phyloP scores from a whole-genome alignment of 1,140 invertebrate species.

The Anastrepha obliqua region DNA sequence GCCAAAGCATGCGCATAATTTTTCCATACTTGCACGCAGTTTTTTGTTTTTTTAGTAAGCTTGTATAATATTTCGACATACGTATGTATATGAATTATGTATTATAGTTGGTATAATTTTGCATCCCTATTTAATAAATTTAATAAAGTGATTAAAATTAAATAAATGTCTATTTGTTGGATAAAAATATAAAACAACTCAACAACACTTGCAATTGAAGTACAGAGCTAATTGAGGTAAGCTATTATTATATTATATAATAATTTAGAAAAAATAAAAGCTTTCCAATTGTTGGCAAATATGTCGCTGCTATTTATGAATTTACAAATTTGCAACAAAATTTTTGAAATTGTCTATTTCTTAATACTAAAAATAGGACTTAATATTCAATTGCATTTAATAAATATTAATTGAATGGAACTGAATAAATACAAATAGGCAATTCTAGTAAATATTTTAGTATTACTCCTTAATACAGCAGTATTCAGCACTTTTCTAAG shows the following conservation, averaged over 20 bases:
- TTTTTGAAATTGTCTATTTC: background rate
- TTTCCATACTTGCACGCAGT: too few species aligned
- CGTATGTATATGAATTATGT: constrained; percentile 5
- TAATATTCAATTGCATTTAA: background rate
- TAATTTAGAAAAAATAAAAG: background rate
- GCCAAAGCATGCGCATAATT: too few species aligned
- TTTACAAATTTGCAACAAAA: background rate
- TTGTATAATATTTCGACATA: too few species aligned
- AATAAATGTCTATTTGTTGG: background rate
- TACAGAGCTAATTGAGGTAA: background rate
- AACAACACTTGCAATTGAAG: background rate
- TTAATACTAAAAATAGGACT: background rate
- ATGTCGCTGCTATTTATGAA: background rate
- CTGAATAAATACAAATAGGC: background rate
- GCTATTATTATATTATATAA: background rate
- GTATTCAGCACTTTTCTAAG: too few species aligned
- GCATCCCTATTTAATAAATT: background rate
- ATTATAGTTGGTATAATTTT: background rate
- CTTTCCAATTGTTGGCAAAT: background rate
- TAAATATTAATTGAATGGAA: background rate
- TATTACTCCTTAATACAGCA: too few species aligned
- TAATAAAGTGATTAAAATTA: constrained; percentile 28
- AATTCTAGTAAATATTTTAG: too few species aligned
- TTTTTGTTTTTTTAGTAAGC: too few species aligned
- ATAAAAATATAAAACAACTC: background rate